A percentile compares a stretch with the other conserved stretches of the same genome.
Evolutionary conservation across 1,140 invertebrate species (phyloP).

Genomic region (Leptopilina clavipes): DNA sequence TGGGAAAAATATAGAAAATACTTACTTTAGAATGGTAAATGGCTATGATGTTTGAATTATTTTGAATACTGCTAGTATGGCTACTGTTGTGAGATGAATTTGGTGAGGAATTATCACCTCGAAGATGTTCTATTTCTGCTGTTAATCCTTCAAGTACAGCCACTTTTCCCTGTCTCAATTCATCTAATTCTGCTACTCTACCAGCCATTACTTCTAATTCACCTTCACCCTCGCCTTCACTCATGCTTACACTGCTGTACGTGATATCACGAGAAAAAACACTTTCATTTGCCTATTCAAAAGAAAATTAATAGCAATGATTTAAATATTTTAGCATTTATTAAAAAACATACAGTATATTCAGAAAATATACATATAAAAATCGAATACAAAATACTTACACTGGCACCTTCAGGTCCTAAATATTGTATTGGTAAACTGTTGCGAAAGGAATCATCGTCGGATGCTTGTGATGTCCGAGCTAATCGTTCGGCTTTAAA

Average conservation of each 20-base stretch:
- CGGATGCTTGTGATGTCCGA: conserved; percentile 54
- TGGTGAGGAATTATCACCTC: conserved; percentile 67
- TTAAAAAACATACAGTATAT: too few relatives aligned
- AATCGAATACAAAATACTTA: conserved; percentile 48
- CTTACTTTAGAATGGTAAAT: conserved; percentile 67
- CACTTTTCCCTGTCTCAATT: conserved; percentile 68
- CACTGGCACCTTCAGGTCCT: conserved; percentile 50
- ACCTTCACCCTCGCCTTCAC: conserved; percentile 71
- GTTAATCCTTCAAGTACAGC: conserved; percentile 65
- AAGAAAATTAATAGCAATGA: conserved; percentile 9
- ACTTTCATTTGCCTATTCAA: conserved; percentile 58
- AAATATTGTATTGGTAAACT: conserved; percentile 55
- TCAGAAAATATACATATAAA: too few relatives aligned
- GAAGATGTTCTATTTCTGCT: conserved; percentile 69
- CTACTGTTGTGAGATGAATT: conserved; percentile 67
- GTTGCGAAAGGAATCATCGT: conserved; percentile 60
- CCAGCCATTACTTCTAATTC: conserved; percentile 70
- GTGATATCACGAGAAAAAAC: conserved; percentile 63
- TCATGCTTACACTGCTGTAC: conserved; percentile 68
- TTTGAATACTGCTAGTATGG: conserved; percentile 65
- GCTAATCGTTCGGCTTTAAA: conserved; percentile 55
- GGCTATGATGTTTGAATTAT: conserved; percentile 56
- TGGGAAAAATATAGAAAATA: neutral
- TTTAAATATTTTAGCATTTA: too few relatives aligned
- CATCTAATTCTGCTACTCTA: conserved; percentile 67